Base-by-base conservation (phyloP, 2,113 vertebrate species). In the Grammomys surdaster region DNA sequence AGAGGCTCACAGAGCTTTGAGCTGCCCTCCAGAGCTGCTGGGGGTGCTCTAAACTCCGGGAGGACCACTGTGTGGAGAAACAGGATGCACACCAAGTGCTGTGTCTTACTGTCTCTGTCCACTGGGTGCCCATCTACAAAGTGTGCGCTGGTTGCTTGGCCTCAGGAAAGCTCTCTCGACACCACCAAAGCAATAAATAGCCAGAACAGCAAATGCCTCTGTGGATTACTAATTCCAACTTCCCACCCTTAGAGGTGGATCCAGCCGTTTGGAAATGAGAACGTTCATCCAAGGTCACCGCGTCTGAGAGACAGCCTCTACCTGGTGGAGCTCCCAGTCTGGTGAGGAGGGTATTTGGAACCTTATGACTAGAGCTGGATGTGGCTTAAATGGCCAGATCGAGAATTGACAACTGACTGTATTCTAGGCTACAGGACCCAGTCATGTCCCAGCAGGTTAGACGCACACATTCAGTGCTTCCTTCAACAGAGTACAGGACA, bases 251-350 rank as follows among this genome's bases (percentile, higher is more conserved):
- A 7, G 46, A 91, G 26, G 60, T 8, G 65, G 72, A 78, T 19
- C 13, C 72, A 36, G 33, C 58, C 17, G 80, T 92, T 89, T 19
- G 91, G 93, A 91, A 88, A 69, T 63, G 54, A 94, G 91, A 92
- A 77, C 58, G 12, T 4, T 22, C 16, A 33, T 40, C 88, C 26
- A 14, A 46, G 77, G 82, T 91, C 80, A 58, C n/a, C 58, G 31
- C n/a, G 1, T 16, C 1, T 31, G 81, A 78, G 19, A 31, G 46
- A 60, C n/a, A 14, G 46, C 63, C 54, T 70, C 73, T 22, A 20
- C 22, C 86, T 75, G 33, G 5, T 69, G 8, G 81, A 28, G 81
- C 12, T 84, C 75, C 40, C 13, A 26, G 80, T 56, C 13, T 12
- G 16, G 7, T 7, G 1, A 48, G n/a, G 58, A 78, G 60, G 75